Conservation (phyloP, 2,888 invertebrate genomes). For the Brachynemurus nebulosus region DNA sequence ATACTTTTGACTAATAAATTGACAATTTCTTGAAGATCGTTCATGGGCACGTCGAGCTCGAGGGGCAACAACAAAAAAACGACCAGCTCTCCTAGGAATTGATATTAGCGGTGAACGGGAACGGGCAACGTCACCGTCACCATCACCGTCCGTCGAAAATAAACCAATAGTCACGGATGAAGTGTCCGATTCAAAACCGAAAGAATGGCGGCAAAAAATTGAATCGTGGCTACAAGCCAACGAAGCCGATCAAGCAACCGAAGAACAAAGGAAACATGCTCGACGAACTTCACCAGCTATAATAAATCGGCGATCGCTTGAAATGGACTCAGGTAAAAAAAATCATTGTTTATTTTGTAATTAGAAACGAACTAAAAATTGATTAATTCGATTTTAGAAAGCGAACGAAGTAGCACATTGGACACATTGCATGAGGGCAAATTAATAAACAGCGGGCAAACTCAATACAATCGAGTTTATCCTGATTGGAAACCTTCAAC, state of each 20-base stretch:
- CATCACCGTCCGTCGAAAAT: conserved; percentile 42
- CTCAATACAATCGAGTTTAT: conserved; percentile 46
- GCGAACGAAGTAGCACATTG: conserved; percentile 57
- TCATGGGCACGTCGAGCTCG: conserved; percentile 75
- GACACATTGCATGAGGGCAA: conserved; percentile 65
- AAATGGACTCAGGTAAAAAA: conserved; percentile 63
- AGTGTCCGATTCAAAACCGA: conserved; percentile 35
- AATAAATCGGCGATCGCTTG: conserved; percentile 62
- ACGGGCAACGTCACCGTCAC: conserved; percentile 52
- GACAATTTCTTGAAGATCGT: conserved; percentile 43
- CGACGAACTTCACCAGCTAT: conserved; percentile 39
- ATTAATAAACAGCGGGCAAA: conserved; percentile 33
- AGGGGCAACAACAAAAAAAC: conserved; percentile 54
- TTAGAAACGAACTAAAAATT: not conserved
- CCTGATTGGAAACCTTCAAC: conserved; percentile 70
- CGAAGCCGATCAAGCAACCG: conserved; percentile 62
- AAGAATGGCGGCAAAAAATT: conserved; percentile 81
- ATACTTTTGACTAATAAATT: not conserved
- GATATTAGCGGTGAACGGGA: conserved; percentile 62
- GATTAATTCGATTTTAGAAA: conserved; percentile 39
- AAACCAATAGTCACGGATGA: conserved; percentile 33
- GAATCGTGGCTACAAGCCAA: conserved; percentile 84
- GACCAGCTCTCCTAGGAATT: conserved; percentile 62
- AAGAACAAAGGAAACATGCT: conserved; percentile 50
- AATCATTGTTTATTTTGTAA: not conserved